Conservation (phyloP, 2,797 vertebrate species). For the Sebastes melanostomus region DNA sequence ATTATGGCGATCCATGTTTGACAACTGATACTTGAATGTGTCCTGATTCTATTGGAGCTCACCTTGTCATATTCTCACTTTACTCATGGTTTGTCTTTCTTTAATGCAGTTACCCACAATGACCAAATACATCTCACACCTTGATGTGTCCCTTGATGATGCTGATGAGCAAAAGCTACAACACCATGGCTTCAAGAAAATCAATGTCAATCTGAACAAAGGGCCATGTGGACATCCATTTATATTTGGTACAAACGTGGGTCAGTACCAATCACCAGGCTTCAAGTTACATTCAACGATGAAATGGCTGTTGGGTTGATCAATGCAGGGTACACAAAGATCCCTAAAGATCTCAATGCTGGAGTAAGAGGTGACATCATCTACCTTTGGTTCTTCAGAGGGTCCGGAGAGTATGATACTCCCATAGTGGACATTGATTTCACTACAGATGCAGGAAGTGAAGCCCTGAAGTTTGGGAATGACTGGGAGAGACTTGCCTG, state of each 20-base stretch:
- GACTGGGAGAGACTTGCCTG: not conserved
- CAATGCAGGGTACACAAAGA: not conserved
- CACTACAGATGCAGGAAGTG: not conserved
- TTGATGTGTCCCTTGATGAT: not conserved
- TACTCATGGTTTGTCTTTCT: too few relatives aligned
- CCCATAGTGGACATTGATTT: constrained; percentile 6
- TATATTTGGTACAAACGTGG: constrained; percentile 15
- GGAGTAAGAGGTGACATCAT: accelerated
- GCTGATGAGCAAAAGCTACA: not conserved
- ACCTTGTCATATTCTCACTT: too few relatives aligned
- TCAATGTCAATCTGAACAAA: constrained; percentile 9
- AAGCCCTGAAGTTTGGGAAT: accelerated
- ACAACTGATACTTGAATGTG: too few relatives aligned
- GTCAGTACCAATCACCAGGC: not conserved
- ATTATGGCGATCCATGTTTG: too few relatives aligned
- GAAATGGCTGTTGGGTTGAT: not conserved
- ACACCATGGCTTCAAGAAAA: not conserved
- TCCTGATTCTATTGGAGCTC: too few relatives aligned
- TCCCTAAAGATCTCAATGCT: not conserved
- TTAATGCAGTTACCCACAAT: not conserved
- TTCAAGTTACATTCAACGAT: not conserved
- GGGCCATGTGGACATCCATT: not conserved
- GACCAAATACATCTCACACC: not conserved
- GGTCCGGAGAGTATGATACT: not conserved
- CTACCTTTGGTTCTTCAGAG: constrained; percentile 20